Evolutionary conservation across 2,113 vertebrate genomes (phyloP).

Genomic region (Megaceryle torquata): DNA sequence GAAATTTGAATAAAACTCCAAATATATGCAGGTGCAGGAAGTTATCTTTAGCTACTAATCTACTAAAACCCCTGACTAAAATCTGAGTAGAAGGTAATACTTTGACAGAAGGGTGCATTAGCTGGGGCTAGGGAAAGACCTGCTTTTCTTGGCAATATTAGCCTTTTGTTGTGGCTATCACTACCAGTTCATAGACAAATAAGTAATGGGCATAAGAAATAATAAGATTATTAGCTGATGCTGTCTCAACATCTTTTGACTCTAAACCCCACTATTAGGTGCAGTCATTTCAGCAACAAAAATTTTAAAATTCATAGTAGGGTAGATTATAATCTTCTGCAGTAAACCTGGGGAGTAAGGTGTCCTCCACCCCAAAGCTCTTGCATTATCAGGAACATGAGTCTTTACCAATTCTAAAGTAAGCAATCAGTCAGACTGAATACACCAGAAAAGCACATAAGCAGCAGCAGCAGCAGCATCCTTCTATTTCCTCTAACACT

Average conservation of each 20-base stretch:
- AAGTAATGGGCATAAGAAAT: background rate
- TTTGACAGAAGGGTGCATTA: background rate
- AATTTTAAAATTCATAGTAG: background rate
- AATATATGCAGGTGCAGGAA: background rate
- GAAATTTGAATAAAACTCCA: background rate
- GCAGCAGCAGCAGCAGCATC: background rate
- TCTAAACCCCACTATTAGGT: background rate
- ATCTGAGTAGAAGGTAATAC: background rate
- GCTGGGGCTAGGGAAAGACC: background rate
- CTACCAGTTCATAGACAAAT: background rate
- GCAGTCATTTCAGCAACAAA: background rate
- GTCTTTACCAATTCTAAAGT: background rate
- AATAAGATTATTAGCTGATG: background rate
- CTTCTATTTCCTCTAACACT: background rate
- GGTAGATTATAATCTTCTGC: background rate
- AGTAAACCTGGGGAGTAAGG: accelerated
- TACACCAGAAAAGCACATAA: background rate
- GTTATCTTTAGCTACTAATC: background rate
- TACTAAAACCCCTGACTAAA: background rate
- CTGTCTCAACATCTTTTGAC: background rate
- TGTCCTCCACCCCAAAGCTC: background rate
- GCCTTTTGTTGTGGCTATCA: background rate
- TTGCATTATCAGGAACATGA: background rate
- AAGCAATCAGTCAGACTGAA: background rate
- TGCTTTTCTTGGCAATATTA: background rate